These are phyloP conservation scores for Capreolus pygargus DNA, from an alignment of 2,113 vertebrate species.

Conservation along the genomic window DNA sequence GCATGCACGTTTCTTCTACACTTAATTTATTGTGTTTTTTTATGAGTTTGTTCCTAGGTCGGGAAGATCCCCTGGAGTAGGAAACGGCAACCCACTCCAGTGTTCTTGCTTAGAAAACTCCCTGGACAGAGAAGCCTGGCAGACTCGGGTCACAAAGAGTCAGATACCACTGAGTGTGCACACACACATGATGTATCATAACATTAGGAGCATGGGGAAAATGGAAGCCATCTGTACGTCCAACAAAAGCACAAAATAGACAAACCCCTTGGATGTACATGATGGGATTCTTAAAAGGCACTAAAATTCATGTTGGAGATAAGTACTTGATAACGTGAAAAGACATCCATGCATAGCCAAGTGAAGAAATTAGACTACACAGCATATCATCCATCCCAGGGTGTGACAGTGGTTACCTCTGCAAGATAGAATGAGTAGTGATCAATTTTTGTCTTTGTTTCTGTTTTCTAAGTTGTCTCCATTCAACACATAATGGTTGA, in stretches of 20 bases:
- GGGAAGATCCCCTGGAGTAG: neutral
- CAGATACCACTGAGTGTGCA: fast-evolving
- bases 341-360: neutral
- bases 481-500: neutral
- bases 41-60: neutral
- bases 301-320: neutral
- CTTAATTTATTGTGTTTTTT: neutral
- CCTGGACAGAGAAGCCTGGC: neutral
- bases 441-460: neutral
- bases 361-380: neutral
- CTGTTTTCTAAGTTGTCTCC: neutral
- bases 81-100: neutral
- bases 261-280: neutral
- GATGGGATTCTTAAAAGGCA: neutral
- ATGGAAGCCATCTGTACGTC: neutral
- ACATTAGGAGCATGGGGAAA: neutral
- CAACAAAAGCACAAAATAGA: neutral
- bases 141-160: neutral
- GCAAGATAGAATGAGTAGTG: neutral
- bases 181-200: neutral
- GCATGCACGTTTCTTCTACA: neutral
- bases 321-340: neutral
- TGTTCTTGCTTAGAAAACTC: neutral
- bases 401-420: neutral
- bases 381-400: fast-evolving